Evolutionary conservation across 2,888 invertebrate species (phyloP).

Genomic region (Amphimallon solstitiale): DNA sequence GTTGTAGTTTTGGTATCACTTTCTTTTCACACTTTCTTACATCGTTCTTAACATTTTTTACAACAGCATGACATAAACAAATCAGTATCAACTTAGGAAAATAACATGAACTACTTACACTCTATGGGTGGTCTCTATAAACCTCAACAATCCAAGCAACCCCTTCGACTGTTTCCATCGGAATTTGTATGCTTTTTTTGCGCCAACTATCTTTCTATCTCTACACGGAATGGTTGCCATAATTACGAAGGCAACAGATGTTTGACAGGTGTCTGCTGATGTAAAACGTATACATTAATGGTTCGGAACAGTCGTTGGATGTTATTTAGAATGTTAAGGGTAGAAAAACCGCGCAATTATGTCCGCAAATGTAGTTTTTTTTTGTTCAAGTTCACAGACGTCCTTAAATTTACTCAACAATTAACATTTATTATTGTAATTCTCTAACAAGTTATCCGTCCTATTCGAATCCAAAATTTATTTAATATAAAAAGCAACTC

Average conservation of each 20-base stretch:
- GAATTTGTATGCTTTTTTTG: slow-evolving; percentile 8
- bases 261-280: slow-evolving; percentile 11
- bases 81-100: slow-evolving; percentile 53
- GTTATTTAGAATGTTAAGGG: slow-evolving; percentile 26
- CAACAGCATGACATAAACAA: slow-evolving; percentile 59
- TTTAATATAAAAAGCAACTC: slow-evolving; percentile 57
- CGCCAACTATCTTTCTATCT: slow-evolving; percentile 3
- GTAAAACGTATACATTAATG: neutral
- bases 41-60: slow-evolving; percentile 60
- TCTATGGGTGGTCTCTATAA: slow-evolving; percentile 38
- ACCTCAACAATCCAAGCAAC: slow-evolving; percentile 34
- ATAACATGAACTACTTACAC: slow-evolving; percentile 53
- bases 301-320: slow-evolving; percentile 4
- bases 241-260: slow-evolving; percentile 22
- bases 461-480: slow-evolving; percentile 53
- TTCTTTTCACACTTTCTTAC: slow-evolving; percentile 60
- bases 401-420: slow-evolving; percentile 51
- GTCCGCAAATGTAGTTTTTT: slow-evolving; percentile 29
- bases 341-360: slow-evolving; percentile 28
- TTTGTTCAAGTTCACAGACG: slow-evolving; percentile 39
- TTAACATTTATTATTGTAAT: slow-evolving; percentile 58
- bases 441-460: slow-evolving; percentile 55
- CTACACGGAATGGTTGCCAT: slow-evolving; percentile 6
- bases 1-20: slow-evolving; percentile 35
- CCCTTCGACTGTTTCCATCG: slow-evolving; percentile 19